Evolutionary conservation across 37 sponge, comb jelly and placozoan genomes (phyloP).

Genomic region (Mnemiopsis leidyi): DNA sequence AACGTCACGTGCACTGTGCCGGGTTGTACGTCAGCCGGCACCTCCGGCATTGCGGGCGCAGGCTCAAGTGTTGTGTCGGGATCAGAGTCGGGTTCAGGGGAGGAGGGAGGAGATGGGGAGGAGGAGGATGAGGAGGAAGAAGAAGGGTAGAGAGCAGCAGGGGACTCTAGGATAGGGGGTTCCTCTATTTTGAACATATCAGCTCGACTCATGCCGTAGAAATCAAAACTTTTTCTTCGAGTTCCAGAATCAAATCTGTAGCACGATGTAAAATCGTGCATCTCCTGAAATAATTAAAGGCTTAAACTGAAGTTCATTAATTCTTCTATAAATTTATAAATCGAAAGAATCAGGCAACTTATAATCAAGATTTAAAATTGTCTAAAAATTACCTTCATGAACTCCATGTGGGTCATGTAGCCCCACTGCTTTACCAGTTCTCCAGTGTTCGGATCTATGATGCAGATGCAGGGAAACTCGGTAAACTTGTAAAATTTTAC

Average conservation of each 20-base stretch:
- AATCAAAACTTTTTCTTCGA: slow-evolving; percentile 27
- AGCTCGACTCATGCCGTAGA: not conserved
- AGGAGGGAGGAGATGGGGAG: not conserved
- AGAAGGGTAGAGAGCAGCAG: not conserved
- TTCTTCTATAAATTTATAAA: not conserved
- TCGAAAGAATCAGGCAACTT: not conserved
- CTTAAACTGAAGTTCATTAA: no score
- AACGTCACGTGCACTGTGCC: slow-evolving; percentile 33
- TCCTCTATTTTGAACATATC: not conserved
- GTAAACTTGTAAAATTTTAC: slow-evolving; percentile 53
- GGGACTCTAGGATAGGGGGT: not conserved
- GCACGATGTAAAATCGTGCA: slow-evolving; percentile 6
- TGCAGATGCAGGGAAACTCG: slow-evolving; percentile 19
- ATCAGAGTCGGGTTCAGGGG: not conserved
- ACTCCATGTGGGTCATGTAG: slow-evolving; percentile 14
- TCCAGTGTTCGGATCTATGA: slow-evolving; percentile 12
- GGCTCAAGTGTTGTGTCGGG: not conserved
- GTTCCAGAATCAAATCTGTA: slow-evolving; percentile 5
- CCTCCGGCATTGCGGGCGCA: not conserved
- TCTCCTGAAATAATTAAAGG: slow-evolving; percentile 14
- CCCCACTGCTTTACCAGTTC: slow-evolving; percentile 34
- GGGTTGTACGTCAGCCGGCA: not conserved
- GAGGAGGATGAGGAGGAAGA: not conserved
- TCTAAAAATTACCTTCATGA: slow-evolving; percentile 54
- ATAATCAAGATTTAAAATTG: not conserved